These are phyloP conservation scores for Neelides sp. DNA, from an alignment of 1,140 invertebrate species.

Conservation along the genomic window DNA sequence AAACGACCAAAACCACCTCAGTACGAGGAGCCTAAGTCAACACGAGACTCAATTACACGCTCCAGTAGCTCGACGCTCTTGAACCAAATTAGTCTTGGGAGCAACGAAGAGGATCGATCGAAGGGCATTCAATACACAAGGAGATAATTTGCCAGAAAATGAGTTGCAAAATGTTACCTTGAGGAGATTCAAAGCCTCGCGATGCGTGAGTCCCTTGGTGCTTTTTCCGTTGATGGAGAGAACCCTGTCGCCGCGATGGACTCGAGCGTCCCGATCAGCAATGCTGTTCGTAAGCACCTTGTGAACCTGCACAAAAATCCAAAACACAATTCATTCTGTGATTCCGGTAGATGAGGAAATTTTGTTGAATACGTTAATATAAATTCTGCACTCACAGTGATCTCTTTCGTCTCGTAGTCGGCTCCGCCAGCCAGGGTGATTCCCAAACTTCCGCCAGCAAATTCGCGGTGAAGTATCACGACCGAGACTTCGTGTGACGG, in stretches of 20 bases:
- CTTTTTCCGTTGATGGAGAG: conserved; percentile 75
- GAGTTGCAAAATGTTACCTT: conserved; percentile 46
- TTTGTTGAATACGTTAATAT: background rate
- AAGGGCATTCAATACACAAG: background rate
- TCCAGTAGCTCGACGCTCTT: no score
- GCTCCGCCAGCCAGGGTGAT: conserved; percentile 73
- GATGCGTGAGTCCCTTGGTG: conserved; percentile 65
- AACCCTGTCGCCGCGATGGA: conserved; percentile 75
- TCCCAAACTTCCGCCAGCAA: conserved; percentile 60
- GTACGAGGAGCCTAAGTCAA: conserved; percentile 46
- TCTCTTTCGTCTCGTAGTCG: conserved; percentile 80
- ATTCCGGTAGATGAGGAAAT: background rate
- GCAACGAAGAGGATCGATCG: no score
- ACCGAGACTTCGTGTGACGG: conserved; percentile 45
- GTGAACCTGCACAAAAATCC: conserved; percentile 52
- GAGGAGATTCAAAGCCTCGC: conserved; percentile 67
- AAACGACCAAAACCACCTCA: conserved; percentile 54
- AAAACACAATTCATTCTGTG: background rate
- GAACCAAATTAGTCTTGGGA: no score
- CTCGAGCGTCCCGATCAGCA: conserved; percentile 66
- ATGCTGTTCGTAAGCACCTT: conserved; percentile 70
- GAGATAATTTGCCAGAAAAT: background rate
- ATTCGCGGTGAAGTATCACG: conserved; percentile 48
- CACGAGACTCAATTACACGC: no score
- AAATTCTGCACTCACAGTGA: conserved; percentile 50